Percentiles rank a stretch among this genome's conserved stretches.
phyloP scores from a whole-genome alignment of 2,113 vertebrate species.

The Sisor rabdophorus region DNA sequence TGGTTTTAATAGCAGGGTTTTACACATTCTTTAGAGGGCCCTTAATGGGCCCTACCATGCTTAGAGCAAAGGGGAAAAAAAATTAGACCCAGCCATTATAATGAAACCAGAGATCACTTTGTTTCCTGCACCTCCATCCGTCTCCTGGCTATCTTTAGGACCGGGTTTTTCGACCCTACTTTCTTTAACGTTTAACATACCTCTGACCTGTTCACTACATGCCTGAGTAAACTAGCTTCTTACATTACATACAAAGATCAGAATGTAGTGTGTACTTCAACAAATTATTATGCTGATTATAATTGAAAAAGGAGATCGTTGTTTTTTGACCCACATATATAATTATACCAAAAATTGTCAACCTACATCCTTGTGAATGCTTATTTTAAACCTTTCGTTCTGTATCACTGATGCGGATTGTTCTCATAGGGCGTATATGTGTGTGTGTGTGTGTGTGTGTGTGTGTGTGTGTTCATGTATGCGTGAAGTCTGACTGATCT shows the following conservation, averaged over 20 bases:
- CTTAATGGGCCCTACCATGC: constrained; percentile 70
- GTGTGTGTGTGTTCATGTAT: background rate
- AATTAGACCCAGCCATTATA: constrained; percentile 70
- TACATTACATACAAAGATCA: constrained; percentile 1
- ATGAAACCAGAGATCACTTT: constrained; percentile 63
- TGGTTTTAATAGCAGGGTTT: constrained; percentile 83
- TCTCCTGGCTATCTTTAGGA: constrained; percentile 20
- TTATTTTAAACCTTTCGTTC: constrained; percentile 60
- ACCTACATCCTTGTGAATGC: constrained; percentile 2
- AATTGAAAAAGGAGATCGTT: background rate
- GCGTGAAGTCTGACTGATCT: constrained; percentile 26
- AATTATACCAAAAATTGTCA: constrained; percentile 9
- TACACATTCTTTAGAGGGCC: constrained; percentile 72
- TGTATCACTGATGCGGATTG: constrained; percentile 63
- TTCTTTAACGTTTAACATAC: background rate
- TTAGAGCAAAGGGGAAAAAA: constrained; percentile 65
- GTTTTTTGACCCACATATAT: background rate
- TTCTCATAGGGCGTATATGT: constrained; percentile 60
- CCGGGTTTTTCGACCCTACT: background rate
- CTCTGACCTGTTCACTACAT: constrained; percentile 13
- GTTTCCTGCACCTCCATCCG: constrained; percentile 52
- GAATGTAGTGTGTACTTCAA: background rate
- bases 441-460: constrained; percentile 35
- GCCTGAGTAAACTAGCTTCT: background rate
- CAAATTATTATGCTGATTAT: background rate